Conservation (phyloP, 2,797 vertebrate species). For the Petrocephalus schoutedeni region DNA sequence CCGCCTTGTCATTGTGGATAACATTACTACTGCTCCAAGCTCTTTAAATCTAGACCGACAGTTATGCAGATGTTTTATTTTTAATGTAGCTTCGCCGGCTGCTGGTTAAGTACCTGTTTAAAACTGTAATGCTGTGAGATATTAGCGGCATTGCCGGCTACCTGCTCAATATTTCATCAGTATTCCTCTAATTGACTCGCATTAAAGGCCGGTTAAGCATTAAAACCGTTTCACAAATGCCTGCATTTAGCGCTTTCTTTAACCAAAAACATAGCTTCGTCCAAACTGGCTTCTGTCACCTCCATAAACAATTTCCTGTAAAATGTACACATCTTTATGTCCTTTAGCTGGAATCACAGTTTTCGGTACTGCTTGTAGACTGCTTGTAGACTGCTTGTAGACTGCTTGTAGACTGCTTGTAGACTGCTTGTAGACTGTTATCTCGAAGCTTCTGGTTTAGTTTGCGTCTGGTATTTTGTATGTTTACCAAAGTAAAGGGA, state of each 20-base stretch:
- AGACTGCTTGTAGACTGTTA: not conserved
- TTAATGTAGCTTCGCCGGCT: not conserved
- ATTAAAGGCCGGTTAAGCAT: not conserved
- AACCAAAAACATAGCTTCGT: not conserved
- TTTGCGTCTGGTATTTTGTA: not conserved
- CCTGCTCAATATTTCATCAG: not conserved
- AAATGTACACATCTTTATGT: not conserved
- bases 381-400: not conserved
- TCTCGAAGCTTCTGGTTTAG: not conserved
- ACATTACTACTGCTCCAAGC: not conserved
- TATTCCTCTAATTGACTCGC: not conserved
- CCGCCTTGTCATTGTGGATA: not conserved
- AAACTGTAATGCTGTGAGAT: not conserved
- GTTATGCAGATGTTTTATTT: no score
- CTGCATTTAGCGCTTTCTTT: not conserved
- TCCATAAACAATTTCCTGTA: not conserved
- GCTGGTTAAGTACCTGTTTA: not conserved
- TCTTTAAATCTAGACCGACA: no score
- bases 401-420: not conserved
- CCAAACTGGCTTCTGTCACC: not conserved
- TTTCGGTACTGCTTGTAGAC: not conserved
- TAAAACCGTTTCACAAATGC: not conserved
- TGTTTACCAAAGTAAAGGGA: not conserved
- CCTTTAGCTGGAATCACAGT: not conserved
- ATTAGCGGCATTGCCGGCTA: not conserved